A percentile compares a stretch with the other conserved stretches of the same genome.
Conservation (phyloP, 2,888 invertebrate genomes). For the Dicranocentrus wangi region DNA sequence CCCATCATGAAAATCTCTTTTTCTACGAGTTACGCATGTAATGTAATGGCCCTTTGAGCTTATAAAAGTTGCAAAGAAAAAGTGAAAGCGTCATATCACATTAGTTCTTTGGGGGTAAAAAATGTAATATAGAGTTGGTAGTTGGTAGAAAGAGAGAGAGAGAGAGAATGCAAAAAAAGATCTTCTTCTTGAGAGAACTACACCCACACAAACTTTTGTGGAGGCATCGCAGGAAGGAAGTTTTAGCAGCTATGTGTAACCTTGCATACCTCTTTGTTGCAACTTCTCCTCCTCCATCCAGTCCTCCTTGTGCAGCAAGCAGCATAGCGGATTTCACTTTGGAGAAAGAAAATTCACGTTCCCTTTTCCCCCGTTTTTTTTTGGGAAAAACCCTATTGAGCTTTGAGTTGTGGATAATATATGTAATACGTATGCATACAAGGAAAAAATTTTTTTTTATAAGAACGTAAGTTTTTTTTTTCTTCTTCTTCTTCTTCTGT, state of each 20-base stretch:
- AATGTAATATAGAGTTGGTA: not conserved
- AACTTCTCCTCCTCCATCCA: too few species aligned
- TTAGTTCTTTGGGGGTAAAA: not conserved
- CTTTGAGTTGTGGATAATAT: too few species aligned
- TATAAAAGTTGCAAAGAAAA: slow-evolving; percentile 52
- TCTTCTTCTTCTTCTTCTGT: slow-evolving; percentile 3
- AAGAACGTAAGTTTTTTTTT: not conserved
- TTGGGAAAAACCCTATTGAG: too few species aligned
- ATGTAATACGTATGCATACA: not conserved
- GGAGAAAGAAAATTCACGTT: not conserved
- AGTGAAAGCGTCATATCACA: slow-evolving; percentile 50
- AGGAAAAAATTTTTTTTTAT: not conserved
- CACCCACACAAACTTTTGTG: not conserved
- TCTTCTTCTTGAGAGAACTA: not conserved
- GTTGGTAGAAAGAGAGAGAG: not conserved
- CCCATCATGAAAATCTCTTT: slow-evolving; percentile 55
- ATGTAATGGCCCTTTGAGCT: slow-evolving; percentile 52
- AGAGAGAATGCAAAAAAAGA: not conserved
- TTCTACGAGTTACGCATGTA: slow-evolving; percentile 53
- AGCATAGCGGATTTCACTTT: not conserved
- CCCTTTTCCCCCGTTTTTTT: too few species aligned
- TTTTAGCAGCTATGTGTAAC: too few species aligned
- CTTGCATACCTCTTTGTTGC: too few species aligned
- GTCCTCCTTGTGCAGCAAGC: too few species aligned
- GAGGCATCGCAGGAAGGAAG: not conserved